Percentiles rank a stretch among this genome's conserved stretches.
These are phyloP conservation scores for Rallus limicola DNA, from an alignment of 2,113 vertebrate species.

Conservation along the genomic window DNA sequence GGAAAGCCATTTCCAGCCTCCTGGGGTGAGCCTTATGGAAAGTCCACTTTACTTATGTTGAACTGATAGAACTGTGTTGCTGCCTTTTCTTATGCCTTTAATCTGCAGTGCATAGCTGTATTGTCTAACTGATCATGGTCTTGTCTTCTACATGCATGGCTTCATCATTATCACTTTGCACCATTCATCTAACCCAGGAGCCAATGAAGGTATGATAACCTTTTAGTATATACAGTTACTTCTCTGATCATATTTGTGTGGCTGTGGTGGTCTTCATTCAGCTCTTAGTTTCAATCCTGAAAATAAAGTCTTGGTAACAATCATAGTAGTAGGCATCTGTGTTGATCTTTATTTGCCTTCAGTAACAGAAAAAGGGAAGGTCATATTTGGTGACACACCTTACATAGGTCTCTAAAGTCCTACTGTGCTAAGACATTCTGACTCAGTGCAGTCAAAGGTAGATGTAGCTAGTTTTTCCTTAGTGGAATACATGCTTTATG, in stretches of 20 bases:
- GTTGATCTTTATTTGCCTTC: background rate
- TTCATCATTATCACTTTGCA: constrained; percentile 66
- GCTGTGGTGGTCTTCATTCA: background rate
- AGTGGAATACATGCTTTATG: background rate
- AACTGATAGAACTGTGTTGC: background rate
- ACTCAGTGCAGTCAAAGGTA: background rate
- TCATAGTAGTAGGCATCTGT: no score
- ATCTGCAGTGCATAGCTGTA: constrained; percentile 4
- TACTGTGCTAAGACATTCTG: background rate
- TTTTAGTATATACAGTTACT: constrained; percentile 9
- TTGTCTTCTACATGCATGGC: constrained; percentile 80
- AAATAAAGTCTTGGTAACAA: background rate
- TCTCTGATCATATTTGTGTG: background rate
- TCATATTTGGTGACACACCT: background rate
- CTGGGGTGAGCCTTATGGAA: background rate
- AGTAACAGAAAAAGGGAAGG: background rate
- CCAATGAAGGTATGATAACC: constrained; percentile 78
- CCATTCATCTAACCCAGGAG: constrained; percentile 76
- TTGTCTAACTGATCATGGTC: constrained; percentile 59
- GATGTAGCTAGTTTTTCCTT: background rate
- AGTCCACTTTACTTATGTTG: background rate
- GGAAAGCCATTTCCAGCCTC: background rate
- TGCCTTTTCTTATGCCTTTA: constrained; percentile 36
- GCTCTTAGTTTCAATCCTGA: background rate
- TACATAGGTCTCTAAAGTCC: background rate